Percentiles rank a stretch among this genome's conserved stretches.
Evolutionary conservation across 2,888 invertebrate genomes (phyloP).

Genomic region (Chloroclysta siterata): DNA sequence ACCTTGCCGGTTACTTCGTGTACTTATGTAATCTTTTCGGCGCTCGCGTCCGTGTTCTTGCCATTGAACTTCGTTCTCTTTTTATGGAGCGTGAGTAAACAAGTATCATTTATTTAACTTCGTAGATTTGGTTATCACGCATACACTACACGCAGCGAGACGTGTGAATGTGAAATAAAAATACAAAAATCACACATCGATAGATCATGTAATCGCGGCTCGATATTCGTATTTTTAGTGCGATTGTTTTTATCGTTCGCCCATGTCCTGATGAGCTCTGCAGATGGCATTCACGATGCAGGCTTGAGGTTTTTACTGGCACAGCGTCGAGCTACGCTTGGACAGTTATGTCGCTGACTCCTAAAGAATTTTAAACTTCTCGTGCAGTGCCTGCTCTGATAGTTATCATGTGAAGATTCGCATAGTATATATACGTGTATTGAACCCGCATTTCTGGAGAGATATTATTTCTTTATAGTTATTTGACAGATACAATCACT

Average conservation of each 20-base stretch:
- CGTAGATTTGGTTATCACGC: conserved; percentile 57
- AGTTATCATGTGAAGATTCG: conserved; percentile 43
- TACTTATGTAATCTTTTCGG: conserved; percentile 71
- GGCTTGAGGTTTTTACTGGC: conserved; percentile 66
- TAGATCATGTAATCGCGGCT: conserved; percentile 48
- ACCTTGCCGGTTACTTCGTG: conserved; percentile 61
- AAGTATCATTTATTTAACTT: conserved; percentile 55
- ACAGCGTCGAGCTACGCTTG: conserved; percentile 55
- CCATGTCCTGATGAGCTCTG: conserved; percentile 63
- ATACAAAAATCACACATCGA: conserved; percentile 45
- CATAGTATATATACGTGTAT: conserved; percentile 6
- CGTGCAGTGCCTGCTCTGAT: conserved; percentile 49
- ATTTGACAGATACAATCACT: too few relatives aligned
- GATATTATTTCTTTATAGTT: neutral
- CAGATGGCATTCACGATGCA: conserved; percentile 69
- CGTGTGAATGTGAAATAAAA: conserved; percentile 46
- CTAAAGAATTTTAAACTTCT: conserved; percentile 57
- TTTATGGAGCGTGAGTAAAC: conserved; percentile 57
- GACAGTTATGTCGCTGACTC: conserved; percentile 65
- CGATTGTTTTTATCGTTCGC: conserved; percentile 68
- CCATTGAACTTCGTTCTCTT: conserved; percentile 63
- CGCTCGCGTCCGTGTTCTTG: conserved; percentile 64
- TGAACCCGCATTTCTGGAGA: conserved; percentile 10
- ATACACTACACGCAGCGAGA: conserved; percentile 45
- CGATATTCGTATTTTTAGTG: conserved; percentile 67